A percentile compares a stretch with the other conserved stretches of the same genome.
phyloP scores from a whole-genome alignment of 2,888 invertebrate species.

The Macrosoma leucophasiata region DNA sequence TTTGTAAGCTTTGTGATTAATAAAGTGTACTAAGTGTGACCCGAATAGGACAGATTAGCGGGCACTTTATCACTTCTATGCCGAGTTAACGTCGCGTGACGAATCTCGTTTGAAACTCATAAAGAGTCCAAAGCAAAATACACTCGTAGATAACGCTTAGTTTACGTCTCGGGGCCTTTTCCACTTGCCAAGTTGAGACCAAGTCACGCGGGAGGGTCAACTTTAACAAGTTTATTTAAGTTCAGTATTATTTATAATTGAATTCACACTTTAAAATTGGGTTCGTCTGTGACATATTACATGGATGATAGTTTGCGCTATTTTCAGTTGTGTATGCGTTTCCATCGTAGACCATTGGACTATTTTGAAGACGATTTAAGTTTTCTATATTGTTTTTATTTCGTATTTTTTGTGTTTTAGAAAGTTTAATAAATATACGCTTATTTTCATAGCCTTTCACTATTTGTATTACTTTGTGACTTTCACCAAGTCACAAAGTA shows the following conservation, averaged over 20 bases:
- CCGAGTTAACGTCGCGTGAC: slow-evolving; percentile 74
- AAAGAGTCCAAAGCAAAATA: slow-evolving; percentile 75
- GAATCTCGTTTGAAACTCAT: slow-evolving; percentile 75
- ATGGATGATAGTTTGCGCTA: too few relatives aligned
- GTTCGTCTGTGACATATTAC: too few relatives aligned
- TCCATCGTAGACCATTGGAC: too few relatives aligned
- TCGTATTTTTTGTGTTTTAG: too few relatives aligned
- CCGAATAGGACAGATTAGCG: slow-evolving; percentile 75
- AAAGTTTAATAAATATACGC: too few relatives aligned
- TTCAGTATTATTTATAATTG: slow-evolving; percentile 67
- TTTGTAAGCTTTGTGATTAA: slow-evolving; percentile 76
- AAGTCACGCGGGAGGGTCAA: slow-evolving; percentile 52
- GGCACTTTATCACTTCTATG: slow-evolving; percentile 75
- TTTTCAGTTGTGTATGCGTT: too few relatives aligned
- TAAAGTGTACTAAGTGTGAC: slow-evolving; percentile 75
- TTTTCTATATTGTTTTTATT: too few relatives aligned
- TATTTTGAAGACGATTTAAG: too few relatives aligned
- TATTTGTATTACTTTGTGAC: too few relatives aligned
- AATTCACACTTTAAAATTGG: slow-evolving; percentile 62
- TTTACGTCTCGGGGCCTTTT: slow-evolving; percentile 68
- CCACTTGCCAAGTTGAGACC: slow-evolving; percentile 65
- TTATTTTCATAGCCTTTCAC: too few relatives aligned
- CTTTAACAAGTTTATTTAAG: slow-evolving; percentile 59
- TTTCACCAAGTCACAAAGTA: too few relatives aligned
- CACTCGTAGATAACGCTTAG: slow-evolving; percentile 70